These are phyloP conservation scores for Carassius carassius DNA, from an alignment of 2,113 vertebrate genomes.

Conservation along the genomic window DNA sequence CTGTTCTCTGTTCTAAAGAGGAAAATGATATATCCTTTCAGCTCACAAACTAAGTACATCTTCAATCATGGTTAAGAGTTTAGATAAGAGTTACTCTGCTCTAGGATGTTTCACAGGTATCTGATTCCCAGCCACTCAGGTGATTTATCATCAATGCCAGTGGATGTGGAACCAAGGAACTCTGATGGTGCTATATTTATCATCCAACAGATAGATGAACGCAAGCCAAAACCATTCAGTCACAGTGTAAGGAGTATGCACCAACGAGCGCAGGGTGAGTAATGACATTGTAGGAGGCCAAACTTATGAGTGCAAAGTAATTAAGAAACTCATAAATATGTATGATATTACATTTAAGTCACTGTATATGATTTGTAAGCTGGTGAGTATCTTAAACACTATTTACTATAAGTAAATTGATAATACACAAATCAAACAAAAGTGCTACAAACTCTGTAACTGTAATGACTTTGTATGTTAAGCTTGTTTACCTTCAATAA, in stretches of 20 bases:
- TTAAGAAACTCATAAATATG: constrained; percentile 35
- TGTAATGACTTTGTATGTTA: not conserved
- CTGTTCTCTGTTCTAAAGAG: constrained; percentile 11
- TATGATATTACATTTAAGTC: constrained; percentile 22
- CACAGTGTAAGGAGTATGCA: constrained; percentile 44
- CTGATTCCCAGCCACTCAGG: constrained; percentile 36
- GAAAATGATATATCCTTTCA: constrained; percentile 41
- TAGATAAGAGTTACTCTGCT: constrained; percentile 26
- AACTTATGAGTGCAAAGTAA: not conserved
- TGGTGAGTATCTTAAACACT: not conserved
- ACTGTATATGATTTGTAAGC: constrained; percentile 30
- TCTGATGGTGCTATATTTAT: constrained; percentile 38
- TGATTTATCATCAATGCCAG: constrained; percentile 59
- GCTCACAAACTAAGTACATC: constrained; percentile 18
- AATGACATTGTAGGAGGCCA: not conserved
- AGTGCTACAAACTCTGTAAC: not conserved
- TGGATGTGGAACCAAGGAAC: constrained; percentile 56
- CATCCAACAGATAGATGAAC: constrained; percentile 39
- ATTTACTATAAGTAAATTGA: not conserved
- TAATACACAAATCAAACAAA: not conserved
- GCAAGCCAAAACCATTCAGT: constrained; percentile 31
- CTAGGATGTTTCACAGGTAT: constrained; percentile 43
- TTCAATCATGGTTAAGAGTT: constrained; percentile 38
- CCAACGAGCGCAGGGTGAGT: not conserved
- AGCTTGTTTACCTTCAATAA: not conserved